Evolutionary conservation across 2,888 invertebrate species (phyloP).

Genomic region (Limnephilus rhombicus): DNA sequence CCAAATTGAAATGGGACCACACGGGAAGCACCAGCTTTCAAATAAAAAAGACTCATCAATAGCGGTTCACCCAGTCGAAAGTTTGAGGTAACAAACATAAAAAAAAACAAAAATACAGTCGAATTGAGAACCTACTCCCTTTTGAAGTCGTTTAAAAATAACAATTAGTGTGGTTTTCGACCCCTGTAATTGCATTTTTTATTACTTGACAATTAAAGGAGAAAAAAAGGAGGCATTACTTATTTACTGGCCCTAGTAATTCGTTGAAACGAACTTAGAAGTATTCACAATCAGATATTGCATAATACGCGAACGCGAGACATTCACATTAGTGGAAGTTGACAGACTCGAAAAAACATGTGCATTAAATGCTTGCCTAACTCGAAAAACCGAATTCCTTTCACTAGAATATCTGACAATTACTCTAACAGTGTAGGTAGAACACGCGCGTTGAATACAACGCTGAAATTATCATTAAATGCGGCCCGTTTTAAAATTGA

Average conservation of each 20-base stretch:
- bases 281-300: not conserved
- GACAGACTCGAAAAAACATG: slow-evolving; percentile 1
- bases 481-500: not conserved
- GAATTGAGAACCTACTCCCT: too few species aligned
- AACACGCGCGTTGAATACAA: not conserved
- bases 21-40: too few species aligned
- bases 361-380: slow-evolving; percentile 9
- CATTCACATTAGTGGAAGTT: not conserved
- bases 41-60: too few species aligned
- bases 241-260: not conserved
- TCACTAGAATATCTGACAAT: not conserved
- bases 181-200: too few species aligned
- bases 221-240: too few species aligned
- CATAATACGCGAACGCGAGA: not conserved
- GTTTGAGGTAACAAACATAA: too few species aligned
- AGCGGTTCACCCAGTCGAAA: too few species aligned
- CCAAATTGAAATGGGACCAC: too few species aligned
- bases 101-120: too few species aligned
- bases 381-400: slow-evolving; percentile 12
- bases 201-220: too few species aligned
- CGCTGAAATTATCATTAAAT: not conserved
- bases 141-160: too few species aligned
- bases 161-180: too few species aligned
- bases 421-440: not conserved
- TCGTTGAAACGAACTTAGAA: not conserved